Conservation (phyloP, 2,888 invertebrate genomes). For the Drosophila tripunctata region DNA sequence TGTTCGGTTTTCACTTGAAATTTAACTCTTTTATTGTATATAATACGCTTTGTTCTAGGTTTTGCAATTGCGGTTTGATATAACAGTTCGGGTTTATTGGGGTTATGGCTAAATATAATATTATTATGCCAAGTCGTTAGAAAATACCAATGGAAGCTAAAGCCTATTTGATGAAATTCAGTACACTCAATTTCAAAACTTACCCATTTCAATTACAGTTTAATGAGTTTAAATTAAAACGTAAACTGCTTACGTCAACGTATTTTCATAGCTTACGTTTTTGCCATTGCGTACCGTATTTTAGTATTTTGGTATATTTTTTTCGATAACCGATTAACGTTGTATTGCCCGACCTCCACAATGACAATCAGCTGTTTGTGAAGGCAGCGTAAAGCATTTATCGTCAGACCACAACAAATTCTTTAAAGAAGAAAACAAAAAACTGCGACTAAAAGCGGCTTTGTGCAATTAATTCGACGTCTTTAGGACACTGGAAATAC, state of each 20-base stretch:
- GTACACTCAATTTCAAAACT: background rate
- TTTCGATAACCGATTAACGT: conserved; percentile 6
- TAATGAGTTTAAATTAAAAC: background rate
- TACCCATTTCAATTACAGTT: background rate
- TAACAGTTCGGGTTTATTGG: conserved; percentile 2
- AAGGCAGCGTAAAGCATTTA: conserved; percentile 35
- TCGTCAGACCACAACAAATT: conserved; percentile 54
- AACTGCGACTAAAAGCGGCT: conserved; percentile 10
- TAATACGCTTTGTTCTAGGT: background rate
- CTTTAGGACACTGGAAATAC: background rate
- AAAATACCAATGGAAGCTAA: background rate
- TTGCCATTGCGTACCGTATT: background rate
- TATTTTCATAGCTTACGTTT: background rate
- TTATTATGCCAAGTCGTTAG: background rate
- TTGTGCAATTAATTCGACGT: background rate
- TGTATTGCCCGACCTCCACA: conserved; percentile 30
- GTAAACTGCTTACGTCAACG: conserved; percentile 7
- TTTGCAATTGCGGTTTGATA: background rate
- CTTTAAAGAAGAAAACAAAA: conserved; percentile 36
- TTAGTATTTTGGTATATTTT: conserved; percentile 16
- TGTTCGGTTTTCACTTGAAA: background rate
- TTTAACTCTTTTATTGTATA: conserved; percentile 1
- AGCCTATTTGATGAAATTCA: background rate
- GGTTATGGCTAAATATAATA: conserved; percentile 6
- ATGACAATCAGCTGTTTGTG: conserved; percentile 37